Evolutionary conservation across 2,797 vertebrate genomes (phyloP).

Genomic region (Helicolenus hilgendorfi): DNA sequence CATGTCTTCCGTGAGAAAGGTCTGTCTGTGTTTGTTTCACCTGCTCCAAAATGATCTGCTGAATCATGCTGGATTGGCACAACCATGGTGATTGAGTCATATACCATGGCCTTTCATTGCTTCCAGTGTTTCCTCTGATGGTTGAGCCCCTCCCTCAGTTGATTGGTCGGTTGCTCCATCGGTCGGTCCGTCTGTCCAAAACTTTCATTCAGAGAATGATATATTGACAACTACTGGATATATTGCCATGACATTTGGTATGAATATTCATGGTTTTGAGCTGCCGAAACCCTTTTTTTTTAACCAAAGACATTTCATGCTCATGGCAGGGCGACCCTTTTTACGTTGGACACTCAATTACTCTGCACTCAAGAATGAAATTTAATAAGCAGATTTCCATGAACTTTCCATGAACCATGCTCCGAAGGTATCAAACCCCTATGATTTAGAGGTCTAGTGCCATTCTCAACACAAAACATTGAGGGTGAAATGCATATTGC

Average conservation of each 20-base stretch:
- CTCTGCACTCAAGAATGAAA: background rate
- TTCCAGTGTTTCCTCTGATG: background rate
- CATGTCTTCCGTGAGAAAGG: background rate
- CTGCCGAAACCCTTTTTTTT: background rate
- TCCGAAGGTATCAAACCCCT: background rate
- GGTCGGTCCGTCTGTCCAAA: background rate
- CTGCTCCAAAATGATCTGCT: background rate
- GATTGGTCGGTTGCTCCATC: background rate
- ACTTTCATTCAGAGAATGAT: background rate
- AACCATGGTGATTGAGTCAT: background rate
- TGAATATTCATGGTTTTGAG: background rate
- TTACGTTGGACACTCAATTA: background rate
- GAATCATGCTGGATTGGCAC: slow-evolving; percentile 2
- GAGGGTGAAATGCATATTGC: background rate
- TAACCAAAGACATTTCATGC: background rate
- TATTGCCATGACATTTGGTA: background rate
- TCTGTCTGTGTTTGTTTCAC: background rate
- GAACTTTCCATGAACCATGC: background rate
- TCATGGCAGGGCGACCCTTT: background rate
- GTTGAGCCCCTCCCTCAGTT: background rate
- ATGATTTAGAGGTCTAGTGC: background rate
- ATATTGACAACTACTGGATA: background rate
- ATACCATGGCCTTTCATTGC: background rate
- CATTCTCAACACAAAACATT: background rate
- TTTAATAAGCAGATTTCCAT: background rate